Evolutionary conservation across 1,140 invertebrate genomes (phyloP).

Genomic region (Calliopsis andreniformis): DNA sequence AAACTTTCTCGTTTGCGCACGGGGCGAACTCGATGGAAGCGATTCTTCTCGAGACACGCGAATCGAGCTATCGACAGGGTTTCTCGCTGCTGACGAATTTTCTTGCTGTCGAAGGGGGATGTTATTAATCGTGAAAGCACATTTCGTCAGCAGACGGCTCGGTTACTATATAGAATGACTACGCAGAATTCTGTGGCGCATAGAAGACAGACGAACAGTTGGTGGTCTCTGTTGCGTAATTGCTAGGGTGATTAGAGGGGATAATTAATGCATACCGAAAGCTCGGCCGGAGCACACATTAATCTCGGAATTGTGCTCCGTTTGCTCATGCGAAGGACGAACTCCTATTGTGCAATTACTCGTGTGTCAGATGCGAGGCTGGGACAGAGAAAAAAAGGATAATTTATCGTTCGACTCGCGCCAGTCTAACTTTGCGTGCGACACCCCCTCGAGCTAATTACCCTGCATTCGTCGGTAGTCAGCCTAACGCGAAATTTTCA

Average conservation of each 20-base stretch:
- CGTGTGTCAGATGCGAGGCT: not conserved
- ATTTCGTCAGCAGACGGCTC: not conserved
- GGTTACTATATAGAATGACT: not conserved
- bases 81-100: not conserved
- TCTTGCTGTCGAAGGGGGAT: not conserved
- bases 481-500: too few relatives aligned
- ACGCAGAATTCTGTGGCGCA: not conserved
- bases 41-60: too few relatives aligned
- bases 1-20: too few relatives aligned
- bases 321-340: conserved; percentile 2
- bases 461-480: too few relatives aligned
- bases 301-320: conserved; percentile 51
- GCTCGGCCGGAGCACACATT: conserved; percentile 30
- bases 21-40: too few relatives aligned
- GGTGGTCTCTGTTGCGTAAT: conserved; percentile 37
- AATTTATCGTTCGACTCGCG: not conserved
- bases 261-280: conserved; percentile 60
- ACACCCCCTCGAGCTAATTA: too few relatives aligned
- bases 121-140: not conserved
- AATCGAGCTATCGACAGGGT: too few relatives aligned
- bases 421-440: too few relatives aligned
- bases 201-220: not conserved
- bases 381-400: not conserved
- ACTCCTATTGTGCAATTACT: not conserved
- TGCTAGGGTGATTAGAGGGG: conserved; percentile 50